Evolutionary conservation across 2,113 vertebrate genomes (phyloP), one percentile per base, ranked within the genome.

Genomic region (Caloenas nicobarica): DNA sequence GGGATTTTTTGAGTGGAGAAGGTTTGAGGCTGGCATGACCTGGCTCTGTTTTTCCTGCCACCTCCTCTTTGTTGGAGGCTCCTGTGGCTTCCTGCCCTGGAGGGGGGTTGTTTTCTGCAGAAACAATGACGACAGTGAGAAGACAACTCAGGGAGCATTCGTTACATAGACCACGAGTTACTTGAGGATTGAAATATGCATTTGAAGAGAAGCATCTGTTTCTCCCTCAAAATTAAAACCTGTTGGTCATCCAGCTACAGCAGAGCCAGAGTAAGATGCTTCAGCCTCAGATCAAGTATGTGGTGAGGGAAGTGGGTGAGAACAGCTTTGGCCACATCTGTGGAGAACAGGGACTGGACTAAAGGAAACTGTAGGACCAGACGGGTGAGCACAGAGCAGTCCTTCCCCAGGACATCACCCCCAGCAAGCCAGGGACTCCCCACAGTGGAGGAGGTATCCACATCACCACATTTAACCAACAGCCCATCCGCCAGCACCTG

Each of bases 401-500:
- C 16, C 53, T 71, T 31, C 29, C 40, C 36, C 48, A 60, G 44
- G 22, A 86, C 54, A 81, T 29, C 38, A 69, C 1, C 8, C 21
- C 25, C 48, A 33, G 18, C 4, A 26, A 68, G 40, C 0, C 25
- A 68, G 28, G 48, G 57, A 44, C 53, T 7, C 68, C 26, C 62
- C 38, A 62, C 13, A 16, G 53, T 23, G 21, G 46, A 74, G 14
- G 36, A 13, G 4, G 13, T 36, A 44, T 3, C 31, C 48, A 56
- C 19, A 60, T 3, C n/a, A 50, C 28, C 61, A 62, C 0, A 0
- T 66, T 48, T 61, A 77, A 72, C 54, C n/a, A 58, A 0, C 2
- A 16, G 62, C 62, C 61, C 46, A 44, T 16, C 7, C 21, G 7
- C 38, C 81, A 76, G 33, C n/a, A 73, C 23, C 25, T 23, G 16